phyloP scores from a whole-genome alignment of 1,140 invertebrate genomes.

The Lasioglossum baleicum region DNA sequence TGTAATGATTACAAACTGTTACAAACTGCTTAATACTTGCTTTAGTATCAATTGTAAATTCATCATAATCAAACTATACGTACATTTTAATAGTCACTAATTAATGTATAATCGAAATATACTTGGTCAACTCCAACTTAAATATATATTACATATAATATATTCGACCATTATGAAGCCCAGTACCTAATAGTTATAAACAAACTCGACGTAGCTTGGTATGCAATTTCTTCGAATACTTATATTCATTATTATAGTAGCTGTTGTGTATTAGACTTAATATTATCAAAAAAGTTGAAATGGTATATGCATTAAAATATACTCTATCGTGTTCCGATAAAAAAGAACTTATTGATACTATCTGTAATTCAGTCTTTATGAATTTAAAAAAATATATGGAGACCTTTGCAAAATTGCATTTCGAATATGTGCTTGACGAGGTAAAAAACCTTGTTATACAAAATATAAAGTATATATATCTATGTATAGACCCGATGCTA shows the following conservation, averaged over 20 bases:
- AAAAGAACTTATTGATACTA: neutral
- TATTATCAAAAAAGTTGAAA: neutral
- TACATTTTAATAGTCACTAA: too few relatives aligned
- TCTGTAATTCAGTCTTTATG: neutral
- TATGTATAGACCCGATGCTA: neutral
- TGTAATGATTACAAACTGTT: too few relatives aligned
- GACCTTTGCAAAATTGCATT: neutral
- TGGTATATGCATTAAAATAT: neutral
- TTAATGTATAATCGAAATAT: too few relatives aligned
- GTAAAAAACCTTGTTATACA: constrained; percentile 12
- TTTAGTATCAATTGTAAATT: too few relatives aligned
- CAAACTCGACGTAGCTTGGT: neutral
- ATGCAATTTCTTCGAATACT: neutral
- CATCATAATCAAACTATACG: too few relatives aligned
- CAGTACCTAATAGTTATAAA: neutral
- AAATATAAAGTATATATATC: constrained; percentile 1
- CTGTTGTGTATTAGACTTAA: too few relatives aligned
- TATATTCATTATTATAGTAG: too few relatives aligned
- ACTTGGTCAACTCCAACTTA: too few relatives aligned
- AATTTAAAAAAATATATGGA: constrained; percentile 18
- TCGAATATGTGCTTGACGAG: constrained; percentile 4
- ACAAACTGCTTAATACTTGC: too few relatives aligned
- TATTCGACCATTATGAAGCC: neutral
- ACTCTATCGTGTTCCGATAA: neutral
- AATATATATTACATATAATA: neutral